phyloP scores from a whole-genome alignment of 1,140 invertebrate species.

The Delia radicum region DNA sequence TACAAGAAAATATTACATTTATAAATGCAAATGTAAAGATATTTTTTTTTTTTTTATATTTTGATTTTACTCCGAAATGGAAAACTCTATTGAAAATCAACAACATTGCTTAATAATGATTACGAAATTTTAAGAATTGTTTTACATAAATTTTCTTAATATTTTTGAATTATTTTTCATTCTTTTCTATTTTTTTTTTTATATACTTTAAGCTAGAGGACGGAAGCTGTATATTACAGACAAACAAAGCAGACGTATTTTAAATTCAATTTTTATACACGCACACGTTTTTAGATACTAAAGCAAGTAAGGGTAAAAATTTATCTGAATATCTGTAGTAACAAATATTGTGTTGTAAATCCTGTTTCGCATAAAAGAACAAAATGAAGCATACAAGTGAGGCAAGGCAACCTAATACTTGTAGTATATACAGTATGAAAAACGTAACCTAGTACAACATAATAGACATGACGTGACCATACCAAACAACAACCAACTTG shows the following conservation, averaged over 20 bases:
- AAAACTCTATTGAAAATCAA: too few relatives aligned
- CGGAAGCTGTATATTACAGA: constrained; percentile 23
- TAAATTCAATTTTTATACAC: constrained; percentile 7
- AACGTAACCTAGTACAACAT: constrained; percentile 18
- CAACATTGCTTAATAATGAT: too few relatives aligned
- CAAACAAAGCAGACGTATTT: neutral
- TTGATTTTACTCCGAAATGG: neutral
- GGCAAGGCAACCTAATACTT: neutral
- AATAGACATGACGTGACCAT: neutral
- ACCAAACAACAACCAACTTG: neutral
- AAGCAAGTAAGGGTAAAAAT: neutral
- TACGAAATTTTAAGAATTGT: too few relatives aligned
- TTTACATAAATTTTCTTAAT: neutral
- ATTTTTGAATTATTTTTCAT: neutral
- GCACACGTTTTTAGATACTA: neutral
- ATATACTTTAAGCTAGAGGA: neutral
- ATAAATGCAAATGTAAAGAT: too few relatives aligned
- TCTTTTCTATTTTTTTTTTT: neutral
- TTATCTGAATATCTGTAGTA: constrained; percentile 9
- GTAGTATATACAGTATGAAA: neutral
- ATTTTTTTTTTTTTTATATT: neutral
- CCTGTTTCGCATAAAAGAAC: neutral
- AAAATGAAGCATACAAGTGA: neutral
- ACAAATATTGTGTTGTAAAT: neutral
- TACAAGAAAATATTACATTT: too few relatives aligned